Evolutionary conservation across 2,888 invertebrate species (phyloP).

Genomic region (Creontiades dilutus): DNA sequence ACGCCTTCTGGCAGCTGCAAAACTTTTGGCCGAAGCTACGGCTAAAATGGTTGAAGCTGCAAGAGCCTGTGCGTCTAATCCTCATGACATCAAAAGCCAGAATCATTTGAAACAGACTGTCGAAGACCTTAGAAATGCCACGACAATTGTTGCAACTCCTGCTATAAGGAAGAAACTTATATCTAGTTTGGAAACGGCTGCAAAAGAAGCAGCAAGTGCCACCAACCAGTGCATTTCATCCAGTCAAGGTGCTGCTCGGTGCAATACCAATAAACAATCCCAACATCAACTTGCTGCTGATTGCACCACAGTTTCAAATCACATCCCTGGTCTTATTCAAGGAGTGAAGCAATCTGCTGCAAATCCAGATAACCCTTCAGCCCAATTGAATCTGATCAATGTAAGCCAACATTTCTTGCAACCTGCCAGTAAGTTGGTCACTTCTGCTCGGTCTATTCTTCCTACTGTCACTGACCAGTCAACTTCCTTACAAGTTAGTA

Average conservation of each 20-base stretch:
- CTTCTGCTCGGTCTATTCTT: constrained; percentile 88
- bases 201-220: constrained; percentile 91
- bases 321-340: constrained; percentile 89
- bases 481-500: constrained; percentile 86
- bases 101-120: constrained; percentile 92
- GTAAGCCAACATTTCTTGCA: constrained; percentile 90
- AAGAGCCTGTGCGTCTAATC: constrained; percentile 92
- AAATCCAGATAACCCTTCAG: constrained; percentile 86
- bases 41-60: constrained; percentile 98
- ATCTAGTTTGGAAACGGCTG: constrained; percentile 84
- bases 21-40: constrained; percentile 96
- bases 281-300: constrained; percentile 88
- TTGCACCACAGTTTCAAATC: constrained; percentile 87
- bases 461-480: constrained; percentile 90
- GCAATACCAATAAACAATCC: constrained; percentile 85
- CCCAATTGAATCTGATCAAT: constrained; percentile 89
- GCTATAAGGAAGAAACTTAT: constrained; percentile 87
- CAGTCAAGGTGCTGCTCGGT: constrained; percentile 88
- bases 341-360: constrained; percentile 86
- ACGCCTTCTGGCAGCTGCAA: constrained; percentile 95
- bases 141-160: constrained; percentile 91
- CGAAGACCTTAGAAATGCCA: constrained; percentile 94
- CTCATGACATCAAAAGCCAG: constrained; percentile 90
- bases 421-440: constrained; percentile 85
- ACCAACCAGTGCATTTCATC: constrained; percentile 95